These are phyloP conservation scores for Morone saxatilis DNA, from an alignment of 2,113 vertebrate genomes.

Conservation along the genomic window DNA sequence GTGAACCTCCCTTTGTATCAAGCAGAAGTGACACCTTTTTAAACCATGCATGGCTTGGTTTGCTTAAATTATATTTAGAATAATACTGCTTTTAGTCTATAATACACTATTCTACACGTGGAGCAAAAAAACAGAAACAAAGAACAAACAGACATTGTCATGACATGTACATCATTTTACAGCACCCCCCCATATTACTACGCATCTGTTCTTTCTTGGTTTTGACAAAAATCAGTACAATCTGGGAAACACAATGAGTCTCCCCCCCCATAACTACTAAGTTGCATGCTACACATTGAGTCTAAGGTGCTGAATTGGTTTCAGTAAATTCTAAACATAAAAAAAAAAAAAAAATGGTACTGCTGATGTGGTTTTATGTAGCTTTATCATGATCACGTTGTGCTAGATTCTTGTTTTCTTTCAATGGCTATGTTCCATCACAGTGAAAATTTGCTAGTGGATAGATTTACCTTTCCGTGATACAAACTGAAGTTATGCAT, in stretches of 20 bases:
- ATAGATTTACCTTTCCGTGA: slow-evolving; percentile 14
- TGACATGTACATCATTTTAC: slow-evolving; percentile 90
- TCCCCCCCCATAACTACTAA: slow-evolving; percentile 59
- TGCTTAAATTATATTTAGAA: slow-evolving; percentile 91
- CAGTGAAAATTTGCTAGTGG: slow-evolving; percentile 55
- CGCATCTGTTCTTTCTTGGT: slow-evolving; percentile 61
- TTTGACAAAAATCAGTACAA: slow-evolving; percentile 78
- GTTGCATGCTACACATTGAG: slow-evolving; percentile 81
- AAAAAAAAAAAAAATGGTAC: slow-evolving; percentile 36
- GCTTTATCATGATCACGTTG: slow-evolving; percentile 18
- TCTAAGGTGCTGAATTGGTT: slow-evolving; percentile 84
- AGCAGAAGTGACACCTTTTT: slow-evolving; percentile 78
- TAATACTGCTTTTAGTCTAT: slow-evolving; percentile 90
- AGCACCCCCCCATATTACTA: slow-evolving; percentile 78
- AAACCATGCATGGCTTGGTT: slow-evolving; percentile 86
- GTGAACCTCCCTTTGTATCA: slow-evolving; percentile 74
- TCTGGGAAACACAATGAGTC: slow-evolving; percentile 67
- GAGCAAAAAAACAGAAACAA: slow-evolving; percentile 59
- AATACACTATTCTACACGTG: slow-evolving; percentile 90
- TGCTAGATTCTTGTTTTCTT: slow-evolving; percentile 17
- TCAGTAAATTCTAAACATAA: slow-evolving; percentile 62
- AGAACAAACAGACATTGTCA: slow-evolving; percentile 76
- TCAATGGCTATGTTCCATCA: slow-evolving; percentile 69
- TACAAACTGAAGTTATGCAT: not conserved
- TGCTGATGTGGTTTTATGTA: slow-evolving; percentile 62